phyloP scores from a whole-genome alignment of 2,113 vertebrate species.

The Chaenocephalus aceratus region DNA sequence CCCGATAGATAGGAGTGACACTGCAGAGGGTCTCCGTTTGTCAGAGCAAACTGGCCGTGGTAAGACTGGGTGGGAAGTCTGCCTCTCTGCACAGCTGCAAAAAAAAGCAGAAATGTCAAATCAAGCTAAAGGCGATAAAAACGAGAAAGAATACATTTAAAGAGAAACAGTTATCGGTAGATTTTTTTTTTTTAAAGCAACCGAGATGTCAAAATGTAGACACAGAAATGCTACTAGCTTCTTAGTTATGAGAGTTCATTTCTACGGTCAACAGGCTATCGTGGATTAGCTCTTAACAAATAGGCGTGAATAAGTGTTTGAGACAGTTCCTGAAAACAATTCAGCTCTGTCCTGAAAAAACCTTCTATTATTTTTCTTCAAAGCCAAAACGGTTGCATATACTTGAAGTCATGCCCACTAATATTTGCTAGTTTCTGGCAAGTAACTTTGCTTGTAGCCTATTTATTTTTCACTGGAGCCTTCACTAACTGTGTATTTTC shows the following conservation, averaged over 20 bases:
- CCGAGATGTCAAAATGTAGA: no score
- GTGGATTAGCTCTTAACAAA: not conserved
- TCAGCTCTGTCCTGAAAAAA: not conserved
- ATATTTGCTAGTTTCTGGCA: not conserved
- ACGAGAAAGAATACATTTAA: slow-evolving; percentile 6
- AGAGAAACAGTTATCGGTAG: not conserved
- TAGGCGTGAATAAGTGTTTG: not conserved
- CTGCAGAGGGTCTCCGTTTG: slow-evolving; percentile 94
- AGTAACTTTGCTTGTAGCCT: not conserved
- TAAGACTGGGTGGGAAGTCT: slow-evolving; percentile 93
- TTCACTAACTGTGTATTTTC: not conserved
- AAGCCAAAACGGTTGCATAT: not conserved
- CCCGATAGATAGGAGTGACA: slow-evolving; percentile 97
- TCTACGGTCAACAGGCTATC: not conserved
- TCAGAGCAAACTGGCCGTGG: slow-evolving; percentile 95
- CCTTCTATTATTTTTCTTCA: not conserved
- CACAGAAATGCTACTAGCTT: not conserved
- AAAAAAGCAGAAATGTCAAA: not conserved
- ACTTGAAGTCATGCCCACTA: not conserved
- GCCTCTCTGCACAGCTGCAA: slow-evolving; percentile 96
- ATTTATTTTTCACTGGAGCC: not conserved
- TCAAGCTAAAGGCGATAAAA: not conserved
- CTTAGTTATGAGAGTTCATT: not conserved
- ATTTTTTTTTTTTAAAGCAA: not conserved
- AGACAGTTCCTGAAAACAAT: slow-evolving; percentile 28